A percentile compares a stretch with the other conserved stretches of the same genome.
Evolutionary conservation across 2,113 vertebrate genomes (phyloP).

Genomic region (Scopus umbretta): DNA sequence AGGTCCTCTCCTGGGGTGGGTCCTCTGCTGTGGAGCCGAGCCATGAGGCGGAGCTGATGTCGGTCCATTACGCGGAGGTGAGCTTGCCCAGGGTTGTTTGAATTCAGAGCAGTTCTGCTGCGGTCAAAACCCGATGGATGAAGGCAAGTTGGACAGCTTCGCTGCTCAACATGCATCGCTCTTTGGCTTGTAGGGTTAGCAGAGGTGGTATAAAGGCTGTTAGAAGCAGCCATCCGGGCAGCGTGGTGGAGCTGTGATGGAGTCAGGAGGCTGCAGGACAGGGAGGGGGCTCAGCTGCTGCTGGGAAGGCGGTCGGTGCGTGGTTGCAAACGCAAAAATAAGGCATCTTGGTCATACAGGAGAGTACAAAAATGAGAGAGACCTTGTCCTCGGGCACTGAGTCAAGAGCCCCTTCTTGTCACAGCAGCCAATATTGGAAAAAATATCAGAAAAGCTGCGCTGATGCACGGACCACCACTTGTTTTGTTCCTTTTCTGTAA

Average conservation of each 20-base stretch:
- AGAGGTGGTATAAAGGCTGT: not conserved
- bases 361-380: not conserved
- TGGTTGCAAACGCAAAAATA: not conserved
- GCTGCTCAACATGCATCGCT: accelerated
- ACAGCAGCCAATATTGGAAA: not conserved
- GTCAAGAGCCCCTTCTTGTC: not conserved
- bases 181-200: not conserved
- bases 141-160: not conserved
- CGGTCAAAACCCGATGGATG: not conserved
- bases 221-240: not conserved
- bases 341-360: not conserved
- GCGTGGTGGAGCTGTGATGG: not conserved
- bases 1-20: not conserved
- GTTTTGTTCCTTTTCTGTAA: not conserved
- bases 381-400: not conserved
- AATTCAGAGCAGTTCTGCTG: not conserved
- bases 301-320: accelerated
- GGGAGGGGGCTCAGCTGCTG: not conserved
- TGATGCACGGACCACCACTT: not conserved
- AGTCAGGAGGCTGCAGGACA: not conserved
- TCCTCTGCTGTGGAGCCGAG: not conserved
- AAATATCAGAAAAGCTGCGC: accelerated
- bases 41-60: not conserved
- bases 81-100: not conserved
- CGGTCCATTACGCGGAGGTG: not conserved